These are phyloP conservation scores for Cydia splendana DNA, from an alignment of 1,140 invertebrate genomes.

Conservation along the genomic window DNA sequence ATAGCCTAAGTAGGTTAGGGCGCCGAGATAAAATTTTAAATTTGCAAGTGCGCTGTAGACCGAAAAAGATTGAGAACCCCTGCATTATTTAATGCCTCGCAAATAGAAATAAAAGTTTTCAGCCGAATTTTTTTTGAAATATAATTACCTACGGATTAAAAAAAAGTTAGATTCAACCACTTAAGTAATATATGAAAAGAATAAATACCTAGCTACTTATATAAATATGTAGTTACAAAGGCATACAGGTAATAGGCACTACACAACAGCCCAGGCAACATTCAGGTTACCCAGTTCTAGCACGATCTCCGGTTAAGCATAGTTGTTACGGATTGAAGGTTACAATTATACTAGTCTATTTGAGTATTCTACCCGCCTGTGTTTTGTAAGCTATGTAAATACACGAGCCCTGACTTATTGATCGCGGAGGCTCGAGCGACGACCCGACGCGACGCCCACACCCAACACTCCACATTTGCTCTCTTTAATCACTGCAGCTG, in stretches of 20 bases:
- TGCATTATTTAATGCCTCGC: too few species aligned
- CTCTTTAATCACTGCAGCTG: constrained; percentile 18
- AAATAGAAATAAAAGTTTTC: too few species aligned
- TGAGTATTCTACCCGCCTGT: neutral
- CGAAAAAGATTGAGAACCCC: too few species aligned
- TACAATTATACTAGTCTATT: neutral
- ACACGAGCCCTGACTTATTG: constrained; percentile 31
- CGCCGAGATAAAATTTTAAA: too few species aligned
- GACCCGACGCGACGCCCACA: constrained; percentile 21
- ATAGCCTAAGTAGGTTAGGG: too few species aligned
- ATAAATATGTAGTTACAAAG: neutral
- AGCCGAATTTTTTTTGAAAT: too few species aligned
- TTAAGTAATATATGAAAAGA: too few species aligned
- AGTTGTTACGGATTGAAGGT: neutral
- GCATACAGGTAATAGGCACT: neutral
- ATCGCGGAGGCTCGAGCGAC: constrained; percentile 30
- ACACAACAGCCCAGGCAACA: neutral
- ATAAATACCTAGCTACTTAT: too few species aligned
- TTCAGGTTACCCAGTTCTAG: neutral
- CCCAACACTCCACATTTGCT: constrained; percentile 11
- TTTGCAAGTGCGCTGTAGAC: too few species aligned
- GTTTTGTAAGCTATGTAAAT: neutral
- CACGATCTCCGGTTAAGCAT: neutral
- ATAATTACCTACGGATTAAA: too few species aligned
- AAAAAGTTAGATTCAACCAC: too few species aligned